phyloP scores from a whole-genome alignment of 2,888 invertebrate genomes.

The Epinotia demarniana region DNA sequence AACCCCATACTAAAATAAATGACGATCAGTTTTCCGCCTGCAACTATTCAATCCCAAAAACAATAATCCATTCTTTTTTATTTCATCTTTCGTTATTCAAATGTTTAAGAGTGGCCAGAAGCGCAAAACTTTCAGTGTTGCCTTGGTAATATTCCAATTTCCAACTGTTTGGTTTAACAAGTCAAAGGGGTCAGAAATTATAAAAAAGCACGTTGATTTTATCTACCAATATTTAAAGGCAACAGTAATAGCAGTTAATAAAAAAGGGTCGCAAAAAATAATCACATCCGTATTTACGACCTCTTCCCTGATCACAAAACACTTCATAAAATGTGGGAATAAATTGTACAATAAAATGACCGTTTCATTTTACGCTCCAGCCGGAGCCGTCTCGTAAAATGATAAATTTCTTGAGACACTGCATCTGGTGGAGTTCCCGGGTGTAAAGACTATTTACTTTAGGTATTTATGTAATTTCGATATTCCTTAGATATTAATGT shows the following conservation, averaged over 20 bases:
- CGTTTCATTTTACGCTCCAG: slow-evolving; percentile 58
- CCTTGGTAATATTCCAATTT: no score
- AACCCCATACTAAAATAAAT: no score
- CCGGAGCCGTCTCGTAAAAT: slow-evolving; percentile 38
- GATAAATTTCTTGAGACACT: slow-evolving; percentile 28
- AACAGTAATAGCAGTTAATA: slow-evolving; percentile 46
- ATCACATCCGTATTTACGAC: slow-evolving; percentile 64
- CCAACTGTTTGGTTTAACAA: neutral
- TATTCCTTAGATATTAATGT: no score
- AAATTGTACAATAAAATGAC: slow-evolving; percentile 67
- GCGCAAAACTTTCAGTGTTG: no score
- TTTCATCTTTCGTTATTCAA: no score
- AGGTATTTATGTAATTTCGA: neutral
- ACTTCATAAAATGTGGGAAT: slow-evolving; percentile 68
- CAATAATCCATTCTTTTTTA: no score
- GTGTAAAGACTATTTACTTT: neutral
- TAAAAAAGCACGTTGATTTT: neutral
- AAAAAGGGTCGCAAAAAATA: slow-evolving; percentile 54
- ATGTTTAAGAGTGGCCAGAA: no score
- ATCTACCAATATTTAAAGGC: slow-evolving; percentile 52
- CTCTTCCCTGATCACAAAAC: slow-evolving; percentile 63
- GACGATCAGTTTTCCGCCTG: no score
- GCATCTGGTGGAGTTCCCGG: neutral
- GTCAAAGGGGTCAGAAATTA: neutral
- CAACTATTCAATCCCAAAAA: no score